A percentile compares a stretch with the other conserved stretches of the same genome.
Conservation (phyloP, 1,140 invertebrate species). For the Propsilocerus akamusi region DNA sequence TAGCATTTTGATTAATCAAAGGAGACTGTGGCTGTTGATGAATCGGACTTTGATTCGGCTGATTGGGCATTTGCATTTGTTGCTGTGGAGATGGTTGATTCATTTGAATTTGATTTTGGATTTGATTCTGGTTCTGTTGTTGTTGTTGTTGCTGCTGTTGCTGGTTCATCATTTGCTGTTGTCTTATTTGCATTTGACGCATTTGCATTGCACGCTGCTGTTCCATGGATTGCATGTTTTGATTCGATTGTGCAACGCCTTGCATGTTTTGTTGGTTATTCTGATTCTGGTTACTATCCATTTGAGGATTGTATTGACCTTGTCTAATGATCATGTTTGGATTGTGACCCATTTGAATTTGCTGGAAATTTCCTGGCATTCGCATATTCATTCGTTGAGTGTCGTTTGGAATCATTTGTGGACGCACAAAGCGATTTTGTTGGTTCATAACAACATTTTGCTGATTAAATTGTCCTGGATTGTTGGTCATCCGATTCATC, state of each 20-base stretch:
- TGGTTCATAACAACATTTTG: conserved; percentile 18
- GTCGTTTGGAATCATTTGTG: conserved; percentile 7
- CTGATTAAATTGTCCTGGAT: conserved; percentile 27
- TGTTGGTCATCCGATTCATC: conserved; percentile 26
- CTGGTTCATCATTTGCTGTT: conserved; percentile 22
- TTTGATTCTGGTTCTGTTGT: conserved; percentile 10
- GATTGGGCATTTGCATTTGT: conserved; percentile 27
- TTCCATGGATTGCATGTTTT: conserved; percentile 15
- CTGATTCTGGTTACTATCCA: conserved; percentile 10
- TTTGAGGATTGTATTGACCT: conserved; percentile 13
- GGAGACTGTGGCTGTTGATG: conserved; percentile 30
- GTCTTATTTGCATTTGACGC: conserved; percentile 28
- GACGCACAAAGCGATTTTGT: conserved; percentile 19
- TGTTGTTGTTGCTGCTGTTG: conserved; percentile 15
- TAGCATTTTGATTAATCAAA: conserved; percentile 34
- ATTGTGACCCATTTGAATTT: conserved; percentile 9
- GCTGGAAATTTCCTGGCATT: conserved; percentile 4
- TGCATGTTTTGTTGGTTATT: conserved; percentile 13
- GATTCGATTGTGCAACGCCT: conserved; percentile 7
- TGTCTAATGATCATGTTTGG: neutral
- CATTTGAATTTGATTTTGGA: conserved; percentile 9
- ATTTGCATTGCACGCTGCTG: conserved; percentile 29
- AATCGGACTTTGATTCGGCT: conserved; percentile 27
- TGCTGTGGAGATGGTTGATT: conserved; percentile 14
- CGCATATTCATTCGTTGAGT: neutral